Evolutionary conservation across 2,113 vertebrate species (phyloP).

Genomic region (Ictalurus punctatus): DNA sequence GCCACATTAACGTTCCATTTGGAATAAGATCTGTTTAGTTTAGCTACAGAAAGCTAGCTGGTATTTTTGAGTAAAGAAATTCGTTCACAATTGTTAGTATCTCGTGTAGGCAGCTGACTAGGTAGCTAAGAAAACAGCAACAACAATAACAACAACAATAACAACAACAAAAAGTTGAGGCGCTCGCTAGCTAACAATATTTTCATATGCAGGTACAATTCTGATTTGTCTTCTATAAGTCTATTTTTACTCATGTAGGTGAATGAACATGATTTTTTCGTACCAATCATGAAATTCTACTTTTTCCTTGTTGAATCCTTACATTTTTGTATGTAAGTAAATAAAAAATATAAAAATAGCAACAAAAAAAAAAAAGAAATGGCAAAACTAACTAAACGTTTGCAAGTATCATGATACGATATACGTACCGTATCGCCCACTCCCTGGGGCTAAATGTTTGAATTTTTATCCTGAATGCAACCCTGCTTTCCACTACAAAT

Average conservation of each 20-base stretch:
- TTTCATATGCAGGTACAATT: background rate
- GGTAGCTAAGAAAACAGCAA: background rate
- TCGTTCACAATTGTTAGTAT: background rate
- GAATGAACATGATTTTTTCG: background rate
- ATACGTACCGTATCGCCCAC: background rate
- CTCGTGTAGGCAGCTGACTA: background rate
- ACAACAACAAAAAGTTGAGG: background rate
- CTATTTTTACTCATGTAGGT: background rate
- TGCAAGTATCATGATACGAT: background rate
- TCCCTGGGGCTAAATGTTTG: too few relatives aligned
- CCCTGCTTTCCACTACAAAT: too few relatives aligned
- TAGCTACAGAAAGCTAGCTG: background rate
- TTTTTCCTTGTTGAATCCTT: background rate
- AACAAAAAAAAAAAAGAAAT: background rate
- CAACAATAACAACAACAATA: too few relatives aligned
- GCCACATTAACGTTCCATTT: background rate
- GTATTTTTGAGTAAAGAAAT: background rate
- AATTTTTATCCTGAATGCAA: background rate
- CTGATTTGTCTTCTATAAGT: background rate
- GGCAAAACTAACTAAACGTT: background rate
- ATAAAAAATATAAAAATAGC: background rate
- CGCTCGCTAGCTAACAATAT: background rate
- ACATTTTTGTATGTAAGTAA: background rate
- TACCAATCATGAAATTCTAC: background rate
- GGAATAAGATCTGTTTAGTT: background rate